Evolutionary conservation across 2,797 vertebrate species (phyloP).

Genomic region (Megaceryle alcyon): DNA sequence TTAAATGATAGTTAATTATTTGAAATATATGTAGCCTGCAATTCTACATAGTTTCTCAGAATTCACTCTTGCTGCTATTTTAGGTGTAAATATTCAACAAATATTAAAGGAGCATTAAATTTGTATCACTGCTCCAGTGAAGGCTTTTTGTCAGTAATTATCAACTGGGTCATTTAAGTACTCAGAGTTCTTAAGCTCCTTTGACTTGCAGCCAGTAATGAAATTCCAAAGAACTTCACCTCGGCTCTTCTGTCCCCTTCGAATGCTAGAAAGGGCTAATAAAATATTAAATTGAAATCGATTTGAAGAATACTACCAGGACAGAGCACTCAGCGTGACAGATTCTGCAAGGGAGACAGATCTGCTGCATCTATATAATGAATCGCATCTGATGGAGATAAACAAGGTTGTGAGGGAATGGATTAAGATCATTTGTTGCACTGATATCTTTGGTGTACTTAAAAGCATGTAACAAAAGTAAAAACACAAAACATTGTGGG

Average conservation of each 20-base stretch:
- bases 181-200: not conserved
- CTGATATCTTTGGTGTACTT: not conserved
- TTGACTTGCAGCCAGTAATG: conserved; percentile 25
- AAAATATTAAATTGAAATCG: not conserved
- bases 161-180: not conserved
- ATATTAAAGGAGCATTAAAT: not conserved
- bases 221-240: conserved; percentile 3
- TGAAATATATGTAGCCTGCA: not conserved
- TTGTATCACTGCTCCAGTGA: not conserved
- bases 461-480: not conserved
- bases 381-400: not conserved
- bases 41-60: not conserved
- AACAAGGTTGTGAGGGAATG: not conserved
- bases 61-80: not conserved
- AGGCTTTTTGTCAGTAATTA: not conserved
- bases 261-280: not conserved
- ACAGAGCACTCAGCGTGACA: not conserved
- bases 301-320: not conserved
- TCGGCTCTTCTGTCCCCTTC: not conserved
- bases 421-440: not conserved
- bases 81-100: not conserved
- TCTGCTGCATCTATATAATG: not conserved
- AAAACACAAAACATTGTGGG: not conserved
- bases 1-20: not conserved
- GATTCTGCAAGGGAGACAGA: not conserved